Conservation (phyloP, 2,888 invertebrate genomes). For the Lordiphosa andalusiaca region DNA sequence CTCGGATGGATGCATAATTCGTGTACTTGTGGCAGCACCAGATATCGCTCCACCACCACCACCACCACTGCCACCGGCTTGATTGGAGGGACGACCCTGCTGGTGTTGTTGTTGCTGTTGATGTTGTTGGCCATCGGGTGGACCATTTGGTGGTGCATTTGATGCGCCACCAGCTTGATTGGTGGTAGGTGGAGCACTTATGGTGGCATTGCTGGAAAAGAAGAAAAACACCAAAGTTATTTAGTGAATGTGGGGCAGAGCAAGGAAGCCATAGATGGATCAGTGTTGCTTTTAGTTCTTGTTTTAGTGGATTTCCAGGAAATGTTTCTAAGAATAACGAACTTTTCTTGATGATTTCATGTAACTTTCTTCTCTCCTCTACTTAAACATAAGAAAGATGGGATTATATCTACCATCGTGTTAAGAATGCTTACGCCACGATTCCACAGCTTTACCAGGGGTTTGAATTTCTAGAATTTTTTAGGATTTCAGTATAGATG, state of each 20-base stretch:
- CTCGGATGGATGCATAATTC: constrained; percentile 96
- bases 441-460: too few species aligned
- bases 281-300: too few species aligned
- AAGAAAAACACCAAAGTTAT: not conserved
- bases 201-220: constrained; percentile 85
- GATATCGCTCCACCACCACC: constrained; percentile 84
- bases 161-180: constrained; percentile 79
- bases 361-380: too few species aligned
- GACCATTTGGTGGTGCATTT: constrained; percentile 33
- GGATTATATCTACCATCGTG: too few species aligned
- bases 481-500: too few species aligned
- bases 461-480: too few species aligned
- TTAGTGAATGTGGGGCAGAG: too few species aligned
- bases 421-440: too few species aligned
- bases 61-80: constrained; percentile 69
- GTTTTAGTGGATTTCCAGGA: too few species aligned
- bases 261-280: not conserved
- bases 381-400: too few species aligned
- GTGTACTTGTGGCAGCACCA: constrained; percentile 91
- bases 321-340: too few species aligned
- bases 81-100: constrained; percentile 55
- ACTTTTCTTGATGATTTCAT: too few species aligned
- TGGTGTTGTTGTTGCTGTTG: constrained; percentile 77
- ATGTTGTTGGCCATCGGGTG: constrained; percentile 66
- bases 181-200: constrained; percentile 87